Conservation (phyloP, 2,113 vertebrate species). For the Cepphus grylle region DNA sequence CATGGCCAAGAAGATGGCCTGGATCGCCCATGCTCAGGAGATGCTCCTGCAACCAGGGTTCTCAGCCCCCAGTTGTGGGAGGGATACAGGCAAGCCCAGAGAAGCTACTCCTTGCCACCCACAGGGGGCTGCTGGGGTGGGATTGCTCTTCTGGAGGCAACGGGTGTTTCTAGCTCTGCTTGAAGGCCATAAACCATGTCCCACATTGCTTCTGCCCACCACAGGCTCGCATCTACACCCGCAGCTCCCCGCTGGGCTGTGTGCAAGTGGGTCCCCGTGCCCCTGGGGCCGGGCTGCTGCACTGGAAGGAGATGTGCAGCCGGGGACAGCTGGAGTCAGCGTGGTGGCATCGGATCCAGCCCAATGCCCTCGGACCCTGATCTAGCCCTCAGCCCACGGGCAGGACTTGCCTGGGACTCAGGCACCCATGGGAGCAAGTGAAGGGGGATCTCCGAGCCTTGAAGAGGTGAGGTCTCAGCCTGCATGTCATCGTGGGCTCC, state of each 20-base stretch:
- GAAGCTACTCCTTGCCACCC: neutral
- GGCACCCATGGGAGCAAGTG: fast-evolving
- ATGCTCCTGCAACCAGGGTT: fast-evolving
- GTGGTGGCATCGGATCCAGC: slow-evolving; percentile 76
- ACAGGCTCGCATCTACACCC: slow-evolving; percentile 77
- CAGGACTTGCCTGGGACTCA: neutral
- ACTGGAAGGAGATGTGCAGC: slow-evolving; percentile 82
- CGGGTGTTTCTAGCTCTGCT: neutral
- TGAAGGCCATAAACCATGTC: neutral
- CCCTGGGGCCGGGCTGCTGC: slow-evolving; percentile 64
- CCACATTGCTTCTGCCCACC: neutral
- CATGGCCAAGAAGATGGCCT: fast-evolving
- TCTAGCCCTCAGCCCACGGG: fast-evolving
- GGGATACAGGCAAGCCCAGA: fast-evolving
- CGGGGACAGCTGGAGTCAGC: slow-evolving; percentile 74
- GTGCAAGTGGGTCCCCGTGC: slow-evolving; percentile 68
- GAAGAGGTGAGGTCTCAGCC: neutral
- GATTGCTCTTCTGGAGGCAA: neutral
- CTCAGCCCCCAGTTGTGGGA: neutral
- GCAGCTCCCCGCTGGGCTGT: slow-evolving; percentile 70
- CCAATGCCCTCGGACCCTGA: neutral
- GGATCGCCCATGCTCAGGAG: neutral
- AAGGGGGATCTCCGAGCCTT: fast-evolving
- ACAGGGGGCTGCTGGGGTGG: neutral
- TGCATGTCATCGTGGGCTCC: fast-evolving